Percentiles rank a stretch among this genome's conserved stretches.
Conservation (phyloP, 2,113 vertebrate genomes). For the Ranitomeya variabilis region DNA sequence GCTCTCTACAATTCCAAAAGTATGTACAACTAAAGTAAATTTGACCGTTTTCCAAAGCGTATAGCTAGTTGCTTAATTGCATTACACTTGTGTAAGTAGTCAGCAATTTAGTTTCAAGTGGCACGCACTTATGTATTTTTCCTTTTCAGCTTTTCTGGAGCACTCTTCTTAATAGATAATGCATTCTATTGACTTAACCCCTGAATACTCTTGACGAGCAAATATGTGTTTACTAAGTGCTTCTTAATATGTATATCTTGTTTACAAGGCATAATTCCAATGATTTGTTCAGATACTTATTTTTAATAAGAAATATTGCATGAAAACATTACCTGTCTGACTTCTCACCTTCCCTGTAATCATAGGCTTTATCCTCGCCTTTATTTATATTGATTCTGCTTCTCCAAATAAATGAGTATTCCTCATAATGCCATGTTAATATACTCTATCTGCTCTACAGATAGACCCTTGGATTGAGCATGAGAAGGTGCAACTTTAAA, state of each 20-base stretch:
- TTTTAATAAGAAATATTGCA: not conserved
- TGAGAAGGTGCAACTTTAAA: not conserved
- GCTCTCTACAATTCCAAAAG: conserved; percentile 56
- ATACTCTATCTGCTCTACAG: not conserved
- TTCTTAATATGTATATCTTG: conserved; percentile 17
- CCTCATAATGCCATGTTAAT: not conserved
- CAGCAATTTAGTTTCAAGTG: conserved; percentile 75
- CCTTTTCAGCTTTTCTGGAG: conserved; percentile 65
- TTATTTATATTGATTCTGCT: not conserved
- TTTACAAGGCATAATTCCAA: not conserved
- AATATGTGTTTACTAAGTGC: conserved; percentile 32
- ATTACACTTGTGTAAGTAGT: conserved; percentile 70
- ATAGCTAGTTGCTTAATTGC: conserved; percentile 71
- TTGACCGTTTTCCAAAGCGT: conserved; percentile 58
- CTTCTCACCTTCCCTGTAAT: conserved; percentile 3
- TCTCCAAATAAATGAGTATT: conserved; percentile 1
- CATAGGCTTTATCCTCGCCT: not conserved
- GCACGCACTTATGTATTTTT: conserved; percentile 63
- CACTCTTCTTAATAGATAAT: conserved; percentile 58
- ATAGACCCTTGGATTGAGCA: not conserved
- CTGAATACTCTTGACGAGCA: conserved; percentile 15
- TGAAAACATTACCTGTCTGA: conserved; percentile 2
- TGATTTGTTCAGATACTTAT: conserved; percentile 26
- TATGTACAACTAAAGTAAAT: conserved; percentile 67
- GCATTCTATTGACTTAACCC: conserved; percentile 41